These are phyloP conservation scores for Zoanthus sociatus DNA, from an alignment of 92 coral and sea anemone genomes.

Conservation along the genomic window DNA sequence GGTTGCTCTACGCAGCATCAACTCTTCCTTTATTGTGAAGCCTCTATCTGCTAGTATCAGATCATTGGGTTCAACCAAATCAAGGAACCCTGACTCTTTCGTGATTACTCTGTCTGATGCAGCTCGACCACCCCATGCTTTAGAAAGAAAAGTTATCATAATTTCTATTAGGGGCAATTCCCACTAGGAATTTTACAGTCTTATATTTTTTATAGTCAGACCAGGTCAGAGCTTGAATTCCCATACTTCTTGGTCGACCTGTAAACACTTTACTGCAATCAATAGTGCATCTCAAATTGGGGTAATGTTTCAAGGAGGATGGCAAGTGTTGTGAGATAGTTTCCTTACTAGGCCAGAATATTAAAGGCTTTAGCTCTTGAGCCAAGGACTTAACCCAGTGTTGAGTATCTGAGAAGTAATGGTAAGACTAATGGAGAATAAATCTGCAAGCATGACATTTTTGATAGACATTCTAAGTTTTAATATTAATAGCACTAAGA, in stretches of 20 bases:
- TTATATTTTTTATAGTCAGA: constrained; percentile 73
- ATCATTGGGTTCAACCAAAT: constrained; percentile 65
- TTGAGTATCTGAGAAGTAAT: constrained; percentile 57
- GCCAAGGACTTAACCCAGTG: constrained; percentile 78
- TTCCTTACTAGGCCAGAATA: constrained; percentile 61
- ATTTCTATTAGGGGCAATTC: constrained; percentile 79
- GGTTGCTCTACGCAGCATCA: too few relatives aligned
- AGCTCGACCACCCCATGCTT: constrained; percentile 65
- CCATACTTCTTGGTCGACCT: constrained; percentile 42
- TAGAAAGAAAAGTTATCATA: constrained; percentile 66
- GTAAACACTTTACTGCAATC: constrained; percentile 77
- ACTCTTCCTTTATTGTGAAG: constrained; percentile 5
- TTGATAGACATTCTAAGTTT: constrained; percentile 47
- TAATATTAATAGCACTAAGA: constrained; percentile 46
- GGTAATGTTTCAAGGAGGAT: constrained; percentile 36
- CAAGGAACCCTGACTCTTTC: constrained; percentile 61
- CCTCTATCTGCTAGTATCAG: constrained; percentile 64
- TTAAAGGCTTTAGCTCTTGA: constrained; percentile 52
- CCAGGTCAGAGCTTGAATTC: constrained; percentile 68
- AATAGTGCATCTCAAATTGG: constrained; percentile 65
- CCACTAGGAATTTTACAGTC: constrained; percentile 70
- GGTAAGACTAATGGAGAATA: constrained; percentile 50
- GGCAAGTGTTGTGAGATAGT: constrained; percentile 49
- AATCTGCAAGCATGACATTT: constrained; percentile 63
- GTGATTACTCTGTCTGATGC: constrained; percentile 67